Percentiles rank a stretch among this genome's conserved stretches.
Evolutionary conservation across 2,797 vertebrate species (phyloP).

Genomic region (Halcyon smyrnensis): DNA sequence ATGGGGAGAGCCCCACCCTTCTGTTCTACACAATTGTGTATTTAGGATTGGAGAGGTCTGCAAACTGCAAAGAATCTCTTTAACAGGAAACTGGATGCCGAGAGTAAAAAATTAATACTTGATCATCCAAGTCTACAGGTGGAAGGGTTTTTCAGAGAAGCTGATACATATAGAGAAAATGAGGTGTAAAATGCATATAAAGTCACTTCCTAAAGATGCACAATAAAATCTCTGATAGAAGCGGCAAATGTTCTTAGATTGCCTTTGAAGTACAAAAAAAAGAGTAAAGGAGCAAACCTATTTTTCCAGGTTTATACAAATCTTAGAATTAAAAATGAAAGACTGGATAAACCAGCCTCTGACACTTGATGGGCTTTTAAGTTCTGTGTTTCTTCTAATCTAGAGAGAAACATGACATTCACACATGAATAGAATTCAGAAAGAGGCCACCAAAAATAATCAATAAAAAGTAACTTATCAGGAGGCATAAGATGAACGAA

Average conservation of each 20-base stretch:
- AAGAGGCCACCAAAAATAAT: background rate
- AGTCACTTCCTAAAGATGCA: background rate
- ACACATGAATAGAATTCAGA: background rate
- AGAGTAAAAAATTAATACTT: background rate
- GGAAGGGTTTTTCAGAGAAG: background rate
- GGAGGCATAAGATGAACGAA: background rate
- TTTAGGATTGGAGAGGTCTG: background rate
- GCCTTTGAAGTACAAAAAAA: background rate
- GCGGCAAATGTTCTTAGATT: background rate
- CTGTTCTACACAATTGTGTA: background rate
- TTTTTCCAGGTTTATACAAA: background rate
- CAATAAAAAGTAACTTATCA: background rate
- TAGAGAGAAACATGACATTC: background rate
- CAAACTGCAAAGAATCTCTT: background rate
- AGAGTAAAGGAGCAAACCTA: background rate
- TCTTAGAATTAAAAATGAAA: conserved; percentile 1
- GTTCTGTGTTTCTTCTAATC: background rate
- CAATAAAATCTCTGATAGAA: background rate
- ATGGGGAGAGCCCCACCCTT: background rate
- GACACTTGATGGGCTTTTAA: background rate
- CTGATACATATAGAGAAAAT: background rate
- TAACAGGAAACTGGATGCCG: background rate
- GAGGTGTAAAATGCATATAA: background rate
- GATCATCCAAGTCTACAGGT: background rate
- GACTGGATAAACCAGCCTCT: background rate